Evolutionary conservation across 2,888 invertebrate species (phyloP), one percentile per base, ranked within the genome.

Genomic region (Drosophila borborema): DNA sequence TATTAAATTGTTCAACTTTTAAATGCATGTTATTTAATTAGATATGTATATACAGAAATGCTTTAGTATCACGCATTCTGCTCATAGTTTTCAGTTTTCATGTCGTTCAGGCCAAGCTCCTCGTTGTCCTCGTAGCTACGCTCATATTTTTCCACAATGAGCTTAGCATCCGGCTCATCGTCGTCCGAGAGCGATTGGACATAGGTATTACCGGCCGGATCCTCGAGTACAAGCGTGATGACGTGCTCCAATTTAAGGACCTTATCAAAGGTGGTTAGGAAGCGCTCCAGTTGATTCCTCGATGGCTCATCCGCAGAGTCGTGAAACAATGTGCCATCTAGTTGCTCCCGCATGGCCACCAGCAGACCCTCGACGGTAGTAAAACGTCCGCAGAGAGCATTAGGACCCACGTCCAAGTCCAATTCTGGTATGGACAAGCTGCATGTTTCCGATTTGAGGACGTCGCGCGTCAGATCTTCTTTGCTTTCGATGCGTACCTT

Each of bases 161-260:
- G 93, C 70, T 95, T 94, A 0, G 95, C 95, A 91, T 98, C 98
- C n/a, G 94, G 92, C 67, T 95, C 95, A 28, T 94, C 95, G 40
- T 95, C 95, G 43, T 92, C 96, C 43, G 64, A 73, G 1, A 98
- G 92, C 90, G 97, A 98, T 95, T 98, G 97, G 49, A 99, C 95
- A 91, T 99, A 99, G 77, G 98, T 99, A 93, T 99, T 99, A 0
- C 99, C 99, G 10, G 99, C 98, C 2, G 99, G 98, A 94, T 99
- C 99, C 92, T 99, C 98, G 75, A 99, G 93, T 4, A 99, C 92
- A 2, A 99, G 80, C 0, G 98, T 98, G 0, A 97, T 94, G 6
- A 94, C 84, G 12, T 93, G 92, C 81, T 95, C 93, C 1, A 96
- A 95, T 0, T 94, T 93, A 23, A 97, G 91, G 14, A 97, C 95